phyloP scores from a whole-genome alignment of 2,888 invertebrate species.

The Branchipolynoe longqiensis region DNA sequence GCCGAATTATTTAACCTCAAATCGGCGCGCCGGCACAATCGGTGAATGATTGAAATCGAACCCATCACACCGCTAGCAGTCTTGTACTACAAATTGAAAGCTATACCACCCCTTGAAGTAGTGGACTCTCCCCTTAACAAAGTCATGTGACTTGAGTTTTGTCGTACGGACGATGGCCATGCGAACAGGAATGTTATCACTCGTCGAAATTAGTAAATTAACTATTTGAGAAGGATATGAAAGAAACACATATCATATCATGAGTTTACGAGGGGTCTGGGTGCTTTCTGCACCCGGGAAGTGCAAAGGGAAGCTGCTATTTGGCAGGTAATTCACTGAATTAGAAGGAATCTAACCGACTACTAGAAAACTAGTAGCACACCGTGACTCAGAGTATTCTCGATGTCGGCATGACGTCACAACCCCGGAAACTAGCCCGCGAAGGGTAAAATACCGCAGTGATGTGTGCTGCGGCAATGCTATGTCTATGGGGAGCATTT shows the following conservation, averaged over 20 bases:
- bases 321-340: constrained; percentile 10
- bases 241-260: neutral
- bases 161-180: neutral
- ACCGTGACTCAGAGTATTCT: too few relatives aligned
- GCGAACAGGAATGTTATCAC: neutral
- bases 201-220: neutral
- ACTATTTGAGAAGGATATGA: neutral
- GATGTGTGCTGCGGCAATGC: too few relatives aligned
- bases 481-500: too few relatives aligned
- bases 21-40: too few relatives aligned
- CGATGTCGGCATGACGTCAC: too few relatives aligned
- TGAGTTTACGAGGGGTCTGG: constrained; percentile 32
- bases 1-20: too few relatives aligned
- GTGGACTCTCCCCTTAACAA: neutral
- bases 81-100: too few relatives aligned
- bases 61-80: too few relatives aligned
- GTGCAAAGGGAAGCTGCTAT: neutral
- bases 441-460: too few relatives aligned
- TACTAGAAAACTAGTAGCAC: too few relatives aligned
- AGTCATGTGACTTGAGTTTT: constrained; percentile 18
- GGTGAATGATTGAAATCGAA: too few relatives aligned
- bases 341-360: neutral
- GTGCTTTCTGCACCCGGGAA: neutral
- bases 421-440: too few relatives aligned
- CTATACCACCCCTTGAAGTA: neutral